Percentiles rank a stretch among this genome's conserved stretches.
Evolutionary conservation across 2,888 invertebrate genomes (phyloP).

Genomic region (Nebria brevicollis): DNA sequence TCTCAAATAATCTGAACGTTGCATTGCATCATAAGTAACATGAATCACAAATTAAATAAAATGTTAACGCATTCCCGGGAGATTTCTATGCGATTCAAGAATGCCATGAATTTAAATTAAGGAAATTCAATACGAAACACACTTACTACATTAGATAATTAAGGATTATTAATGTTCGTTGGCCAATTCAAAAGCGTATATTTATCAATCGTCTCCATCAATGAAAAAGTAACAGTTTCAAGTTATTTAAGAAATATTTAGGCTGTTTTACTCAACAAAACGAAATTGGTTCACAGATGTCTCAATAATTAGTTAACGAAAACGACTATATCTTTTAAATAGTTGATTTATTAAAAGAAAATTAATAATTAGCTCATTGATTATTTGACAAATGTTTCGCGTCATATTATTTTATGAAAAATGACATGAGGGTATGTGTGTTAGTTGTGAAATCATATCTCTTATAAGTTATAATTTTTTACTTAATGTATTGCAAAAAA

Average conservation of each 20-base stretch:
- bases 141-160: background rate
- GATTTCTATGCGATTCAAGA: background rate
- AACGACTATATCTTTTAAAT: too few species aligned
- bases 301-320: too few species aligned
- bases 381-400: too few species aligned
- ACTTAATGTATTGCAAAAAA: background rate
- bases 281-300: too few species aligned
- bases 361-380: too few species aligned
- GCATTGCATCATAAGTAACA: background rate
- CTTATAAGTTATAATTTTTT: background rate
- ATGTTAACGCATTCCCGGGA: background rate
- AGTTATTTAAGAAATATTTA: background rate
- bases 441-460: background rate
- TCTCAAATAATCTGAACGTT: background rate
- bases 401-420: too few species aligned
- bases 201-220: background rate
- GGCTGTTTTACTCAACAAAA: background rate
- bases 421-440: background rate
- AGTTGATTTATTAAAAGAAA: too few species aligned
- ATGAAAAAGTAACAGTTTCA: background rate
- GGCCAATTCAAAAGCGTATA: background rate
- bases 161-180: background rate
- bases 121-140: background rate
- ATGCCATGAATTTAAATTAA: background rate
- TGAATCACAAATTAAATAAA: background rate